Conservation (phyloP, 2,888 invertebrate species). For the Ormyrus nitidulus region DNA sequence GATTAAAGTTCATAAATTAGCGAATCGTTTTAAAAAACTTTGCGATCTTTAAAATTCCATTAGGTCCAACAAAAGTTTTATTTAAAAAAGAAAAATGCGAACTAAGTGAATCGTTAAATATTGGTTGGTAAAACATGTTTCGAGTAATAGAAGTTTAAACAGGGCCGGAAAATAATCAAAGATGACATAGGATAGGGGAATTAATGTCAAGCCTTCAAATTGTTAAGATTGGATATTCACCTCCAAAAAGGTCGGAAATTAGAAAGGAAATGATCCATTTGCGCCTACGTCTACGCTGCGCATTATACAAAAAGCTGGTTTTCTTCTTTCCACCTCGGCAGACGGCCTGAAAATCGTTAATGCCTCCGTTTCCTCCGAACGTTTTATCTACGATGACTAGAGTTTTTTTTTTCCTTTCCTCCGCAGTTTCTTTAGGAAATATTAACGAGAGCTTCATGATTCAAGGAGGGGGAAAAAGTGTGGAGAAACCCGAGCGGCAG, state of each 20-base stretch:
- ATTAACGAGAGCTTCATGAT: neutral
- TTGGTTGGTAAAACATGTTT: too few species aligned
- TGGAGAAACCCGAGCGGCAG: too few species aligned
- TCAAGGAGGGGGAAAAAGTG: too few species aligned
- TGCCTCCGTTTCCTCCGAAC: neutral
- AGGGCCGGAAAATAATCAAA: conserved; percentile 23
- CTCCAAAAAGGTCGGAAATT: conserved; percentile 50
- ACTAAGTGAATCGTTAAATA: too few species aligned
- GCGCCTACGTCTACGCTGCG: neutral
- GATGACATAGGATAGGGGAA: conserved; percentile 32
- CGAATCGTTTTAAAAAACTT: too few species aligned
- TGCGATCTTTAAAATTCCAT: too few species aligned
- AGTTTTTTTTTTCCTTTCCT: neutral
- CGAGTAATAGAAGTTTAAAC: conserved; percentile 9
- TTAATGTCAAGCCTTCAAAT: conserved; percentile 27
- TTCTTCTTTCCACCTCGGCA: neutral
- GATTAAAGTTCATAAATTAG: too few species aligned
- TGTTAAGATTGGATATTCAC: conserved; percentile 7
- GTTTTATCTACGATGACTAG: conserved; percentile 32
- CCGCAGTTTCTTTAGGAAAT: neutral
- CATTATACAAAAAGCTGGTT: neutral
- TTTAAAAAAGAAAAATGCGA: too few species aligned
- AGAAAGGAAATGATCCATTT: conserved; percentile 35
- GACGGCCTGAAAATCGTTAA: neutral
- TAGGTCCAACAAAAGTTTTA: neutral